A percentile compares a stretch with the other conserved stretches of the same genome.
Conservation (phyloP, 1,140 invertebrate genomes). For the Neodiprion pinetum region DNA sequence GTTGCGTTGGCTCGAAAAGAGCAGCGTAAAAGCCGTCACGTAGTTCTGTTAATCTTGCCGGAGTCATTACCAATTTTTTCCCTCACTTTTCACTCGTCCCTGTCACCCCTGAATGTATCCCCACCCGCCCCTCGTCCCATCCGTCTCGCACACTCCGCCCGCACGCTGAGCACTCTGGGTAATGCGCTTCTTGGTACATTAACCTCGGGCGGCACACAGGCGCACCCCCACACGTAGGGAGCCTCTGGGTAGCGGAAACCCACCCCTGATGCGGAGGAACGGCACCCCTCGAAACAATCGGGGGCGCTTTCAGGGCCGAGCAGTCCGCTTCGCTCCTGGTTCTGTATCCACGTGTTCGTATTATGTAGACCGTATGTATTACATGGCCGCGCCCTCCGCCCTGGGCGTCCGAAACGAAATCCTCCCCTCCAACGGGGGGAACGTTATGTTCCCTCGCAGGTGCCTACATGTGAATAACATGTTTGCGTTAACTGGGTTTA, state of each 20-base stretch:
- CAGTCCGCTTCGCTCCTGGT: not conserved
- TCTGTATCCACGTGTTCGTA: no score
- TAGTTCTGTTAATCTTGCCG: not conserved
- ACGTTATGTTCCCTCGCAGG: no score
- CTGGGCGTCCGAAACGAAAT: no score
- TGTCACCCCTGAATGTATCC: not conserved
- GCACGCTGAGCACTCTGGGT: slow-evolving; percentile 43
- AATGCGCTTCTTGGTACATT: slow-evolving; percentile 57
- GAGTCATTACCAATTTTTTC: slow-evolving; percentile 29
- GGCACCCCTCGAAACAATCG: slow-evolving; percentile 3
- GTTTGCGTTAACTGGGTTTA: no score
- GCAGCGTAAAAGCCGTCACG: not conserved
- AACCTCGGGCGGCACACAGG: slow-evolving; percentile 38
- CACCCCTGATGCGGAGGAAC: not conserved
- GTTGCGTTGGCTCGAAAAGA: no score
- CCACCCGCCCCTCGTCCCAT: slow-evolving; percentile 18
- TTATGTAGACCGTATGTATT: no score
- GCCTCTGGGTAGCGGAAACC: no score
- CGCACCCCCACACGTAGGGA: not conserved
- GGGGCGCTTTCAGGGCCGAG: not conserved
- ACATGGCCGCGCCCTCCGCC: no score
- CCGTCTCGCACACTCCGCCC: slow-evolving; percentile 37
- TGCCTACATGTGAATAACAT: no score
- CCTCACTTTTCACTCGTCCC: slow-evolving; percentile 4
- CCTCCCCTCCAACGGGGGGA: no score